Percentiles rank a stretch among this genome's conserved stretches.
Conservation (phyloP, 1,140 invertebrate genomes). For the Stegodyphus mimosarum region DNA sequence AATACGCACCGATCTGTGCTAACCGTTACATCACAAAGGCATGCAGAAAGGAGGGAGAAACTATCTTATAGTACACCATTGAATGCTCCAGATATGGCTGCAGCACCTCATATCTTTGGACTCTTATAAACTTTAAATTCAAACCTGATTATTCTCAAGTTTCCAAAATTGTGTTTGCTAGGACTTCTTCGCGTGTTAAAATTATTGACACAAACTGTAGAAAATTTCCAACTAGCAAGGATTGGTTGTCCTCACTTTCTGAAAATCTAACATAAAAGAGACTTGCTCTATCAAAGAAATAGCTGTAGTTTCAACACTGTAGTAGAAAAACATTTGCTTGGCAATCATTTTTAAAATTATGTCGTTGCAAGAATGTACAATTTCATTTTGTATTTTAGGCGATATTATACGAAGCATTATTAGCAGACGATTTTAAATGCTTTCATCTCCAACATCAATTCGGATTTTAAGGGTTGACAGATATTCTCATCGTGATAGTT, state of each 20-base stretch:
- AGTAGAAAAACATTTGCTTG: constrained; percentile 13
- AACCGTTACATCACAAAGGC: too few relatives aligned
- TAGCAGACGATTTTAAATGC: constrained; percentile 20
- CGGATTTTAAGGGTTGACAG: constrained; percentile 3
- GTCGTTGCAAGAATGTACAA: constrained; percentile 5
- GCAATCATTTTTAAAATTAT: not conserved
- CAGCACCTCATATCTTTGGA: too few relatives aligned
- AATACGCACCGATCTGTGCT: too few relatives aligned
- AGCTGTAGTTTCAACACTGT: not conserved
- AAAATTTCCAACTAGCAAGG: not conserved
- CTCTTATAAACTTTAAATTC: too few relatives aligned
- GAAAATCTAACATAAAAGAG: constrained; percentile 3
- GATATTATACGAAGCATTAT: constrained; percentile 8
- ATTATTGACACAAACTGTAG: constrained; percentile 3
- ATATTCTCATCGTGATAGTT: constrained; percentile 4
- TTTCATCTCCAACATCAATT: not conserved
- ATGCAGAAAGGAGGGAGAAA: too few relatives aligned
- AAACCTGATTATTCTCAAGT: too few relatives aligned
- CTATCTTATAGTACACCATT: too few relatives aligned
- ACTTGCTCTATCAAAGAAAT: constrained; percentile 4
- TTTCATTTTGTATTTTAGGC: not conserved
- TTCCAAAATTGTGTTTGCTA: too few relatives aligned
- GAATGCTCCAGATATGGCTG: too few relatives aligned
- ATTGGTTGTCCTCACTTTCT: constrained; percentile 20
- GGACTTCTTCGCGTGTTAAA: not conserved